phyloP scores from a whole-genome alignment of 1,140 invertebrate genomes.

The Lepidostoma basale region DNA sequence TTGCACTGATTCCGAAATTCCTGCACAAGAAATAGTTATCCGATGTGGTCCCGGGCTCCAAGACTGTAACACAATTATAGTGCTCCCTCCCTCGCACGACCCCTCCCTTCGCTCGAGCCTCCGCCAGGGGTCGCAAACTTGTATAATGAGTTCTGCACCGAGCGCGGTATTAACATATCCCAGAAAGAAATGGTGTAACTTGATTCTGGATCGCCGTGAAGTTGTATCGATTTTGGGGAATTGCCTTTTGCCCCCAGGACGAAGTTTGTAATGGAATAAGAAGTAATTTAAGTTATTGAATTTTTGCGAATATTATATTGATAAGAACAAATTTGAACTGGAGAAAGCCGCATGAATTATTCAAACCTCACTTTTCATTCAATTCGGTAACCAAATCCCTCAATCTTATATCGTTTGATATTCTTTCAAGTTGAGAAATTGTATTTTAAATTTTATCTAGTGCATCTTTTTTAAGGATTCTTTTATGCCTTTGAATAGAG shows the following conservation, averaged over 20 bases:
- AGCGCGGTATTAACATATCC: conserved; percentile 7
- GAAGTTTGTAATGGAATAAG: conserved; percentile 6
- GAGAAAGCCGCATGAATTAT: background rate
- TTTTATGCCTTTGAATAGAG: no score
- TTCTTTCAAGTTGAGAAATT: background rate
- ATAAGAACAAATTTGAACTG: background rate
- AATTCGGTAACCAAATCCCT: background rate
- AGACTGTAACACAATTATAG: conserved; percentile 2
- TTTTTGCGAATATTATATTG: conserved; percentile 3
- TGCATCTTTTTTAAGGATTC: no score
- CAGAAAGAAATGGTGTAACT: conserved; percentile 1
- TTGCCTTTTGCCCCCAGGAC: background rate
- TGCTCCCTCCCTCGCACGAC: background rate
- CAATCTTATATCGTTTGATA: background rate
- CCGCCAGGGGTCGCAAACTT: background rate
- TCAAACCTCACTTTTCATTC: background rate
- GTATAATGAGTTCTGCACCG: conserved; percentile 1
- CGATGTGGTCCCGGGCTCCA: no score
- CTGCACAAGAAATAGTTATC: no score
- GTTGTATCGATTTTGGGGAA: background rate
- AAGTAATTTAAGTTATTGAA: conserved; percentile 19
- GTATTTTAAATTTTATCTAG: background rate
- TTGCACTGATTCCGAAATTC: no score
- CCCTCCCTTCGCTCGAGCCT: no score
- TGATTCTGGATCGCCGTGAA: background rate